phyloP scores from a whole-genome alignment of 1,140 invertebrate genomes.

The Drosophila erecta region DNA sequence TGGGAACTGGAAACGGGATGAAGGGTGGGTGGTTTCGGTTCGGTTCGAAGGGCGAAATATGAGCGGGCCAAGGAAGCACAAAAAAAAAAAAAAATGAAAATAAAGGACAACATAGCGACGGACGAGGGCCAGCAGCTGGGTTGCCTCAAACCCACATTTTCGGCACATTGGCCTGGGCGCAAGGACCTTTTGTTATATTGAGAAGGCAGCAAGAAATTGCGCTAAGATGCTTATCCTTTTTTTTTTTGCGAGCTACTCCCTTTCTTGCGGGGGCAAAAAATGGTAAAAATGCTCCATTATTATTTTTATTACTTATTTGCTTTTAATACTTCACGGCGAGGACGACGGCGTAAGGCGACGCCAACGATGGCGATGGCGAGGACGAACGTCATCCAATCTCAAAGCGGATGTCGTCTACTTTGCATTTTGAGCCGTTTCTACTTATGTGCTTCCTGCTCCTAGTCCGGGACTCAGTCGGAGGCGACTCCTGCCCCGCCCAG shows the following conservation, averaged over 20 bases:
- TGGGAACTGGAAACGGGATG: constrained; percentile 39
- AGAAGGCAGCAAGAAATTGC: constrained; percentile 81
- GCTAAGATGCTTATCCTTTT: constrained; percentile 84
- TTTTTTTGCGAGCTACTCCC: constrained; percentile 53
- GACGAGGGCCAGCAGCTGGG: constrained; percentile 67
- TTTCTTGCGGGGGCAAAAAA: constrained; percentile 68
- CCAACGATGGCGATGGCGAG: constrained; percentile 12
- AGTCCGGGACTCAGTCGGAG: constrained; percentile 39
- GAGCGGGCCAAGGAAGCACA: constrained; percentile 28
- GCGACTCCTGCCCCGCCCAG: constrained; percentile 52
- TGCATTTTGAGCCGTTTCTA: constrained; percentile 82
- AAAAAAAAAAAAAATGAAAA: constrained; percentile 70
- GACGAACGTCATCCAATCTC: constrained; percentile 80
- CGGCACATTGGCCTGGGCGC: constrained; percentile 75
- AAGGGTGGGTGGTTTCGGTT: neutral
- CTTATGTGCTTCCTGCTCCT: constrained; percentile 79
- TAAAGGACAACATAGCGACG: constrained; percentile 77
- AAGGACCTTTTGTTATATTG: constrained; percentile 84
- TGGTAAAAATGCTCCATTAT: constrained; percentile 84
- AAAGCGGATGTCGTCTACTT: constrained; percentile 83
- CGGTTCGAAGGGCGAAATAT: constrained; percentile 28
- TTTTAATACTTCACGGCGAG: constrained; percentile 83
- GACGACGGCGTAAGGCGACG: constrained; percentile 26
- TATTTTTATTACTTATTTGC: constrained; percentile 85
- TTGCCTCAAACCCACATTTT: constrained; percentile 51